Evolutionary conservation across 2,888 invertebrate genomes (phyloP).

Genomic region (Podabrus alpinus): DNA sequence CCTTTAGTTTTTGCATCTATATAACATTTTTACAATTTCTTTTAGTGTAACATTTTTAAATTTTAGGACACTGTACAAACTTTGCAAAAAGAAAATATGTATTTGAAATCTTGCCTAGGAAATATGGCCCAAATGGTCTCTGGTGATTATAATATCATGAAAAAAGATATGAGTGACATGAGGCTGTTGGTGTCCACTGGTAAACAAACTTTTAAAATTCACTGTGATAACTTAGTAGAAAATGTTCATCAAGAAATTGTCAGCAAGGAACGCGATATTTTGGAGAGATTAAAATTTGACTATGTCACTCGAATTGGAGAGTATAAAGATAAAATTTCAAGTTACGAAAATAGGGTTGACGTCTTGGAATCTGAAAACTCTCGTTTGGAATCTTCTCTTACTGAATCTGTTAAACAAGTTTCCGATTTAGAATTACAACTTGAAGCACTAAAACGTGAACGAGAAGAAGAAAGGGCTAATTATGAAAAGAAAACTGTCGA

Average conservation of each 20-base stretch:
- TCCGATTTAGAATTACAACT: constrained; percentile 39
- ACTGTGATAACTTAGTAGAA: background rate
- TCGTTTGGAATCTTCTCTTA: constrained; percentile 32
- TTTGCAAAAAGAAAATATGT: background rate
- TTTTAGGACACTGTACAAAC: background rate
- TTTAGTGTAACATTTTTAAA: background rate
- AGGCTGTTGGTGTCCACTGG: background rate
- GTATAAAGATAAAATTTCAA: background rate
- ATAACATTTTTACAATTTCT: background rate
- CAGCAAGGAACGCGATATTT: background rate
- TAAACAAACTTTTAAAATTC: background rate
- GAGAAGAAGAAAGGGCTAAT: constrained; percentile 45
- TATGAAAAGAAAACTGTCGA: constrained; percentile 56
- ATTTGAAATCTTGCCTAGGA: background rate
- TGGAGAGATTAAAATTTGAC: background rate
- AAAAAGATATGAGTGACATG: background rate
- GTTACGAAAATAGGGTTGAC: background rate
- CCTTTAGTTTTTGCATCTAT: constrained; percentile 4
- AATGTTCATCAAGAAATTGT: background rate
- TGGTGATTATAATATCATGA: background rate
- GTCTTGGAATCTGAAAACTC: background rate
- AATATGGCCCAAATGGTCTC: background rate
- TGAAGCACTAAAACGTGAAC: constrained; percentile 50
- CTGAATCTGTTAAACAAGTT: constrained; percentile 37
- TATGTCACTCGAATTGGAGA: background rate